These are phyloP conservation scores for Cebidichthys violaceus DNA, from an alignment of 2,113 vertebrate species.

Conservation along the genomic window DNA sequence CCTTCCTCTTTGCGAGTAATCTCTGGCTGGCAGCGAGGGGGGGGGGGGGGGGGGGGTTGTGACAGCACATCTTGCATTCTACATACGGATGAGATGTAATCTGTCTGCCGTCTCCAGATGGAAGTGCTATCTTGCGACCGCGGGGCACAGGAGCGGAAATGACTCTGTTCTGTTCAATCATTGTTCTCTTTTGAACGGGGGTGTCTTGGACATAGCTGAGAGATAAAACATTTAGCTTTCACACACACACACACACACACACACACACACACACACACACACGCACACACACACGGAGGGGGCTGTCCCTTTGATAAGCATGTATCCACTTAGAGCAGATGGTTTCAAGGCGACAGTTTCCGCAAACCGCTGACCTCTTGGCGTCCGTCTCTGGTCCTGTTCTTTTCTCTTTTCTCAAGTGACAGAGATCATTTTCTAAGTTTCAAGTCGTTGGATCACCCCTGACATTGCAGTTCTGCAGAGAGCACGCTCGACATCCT, in stretches of 20 bases:
- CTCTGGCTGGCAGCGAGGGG: conserved; percentile 57
- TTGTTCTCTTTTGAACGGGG: conserved; percentile 22
- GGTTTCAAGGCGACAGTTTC: conserved; percentile 11
- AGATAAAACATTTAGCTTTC: conserved; percentile 10
- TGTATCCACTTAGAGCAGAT: not conserved
- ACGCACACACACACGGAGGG: not conserved
- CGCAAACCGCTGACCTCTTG: not conserved
- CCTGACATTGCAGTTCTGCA: conserved; percentile 21
- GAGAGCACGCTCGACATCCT: not conserved
- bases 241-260: conserved; percentile 9
- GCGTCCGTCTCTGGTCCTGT: not conserved
- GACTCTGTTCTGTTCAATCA: conserved; percentile 66
- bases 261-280: conserved; percentile 3
- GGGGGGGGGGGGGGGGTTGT: not conserved
- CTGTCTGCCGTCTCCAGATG: conserved; percentile 68
- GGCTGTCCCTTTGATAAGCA: conserved; percentile 16
- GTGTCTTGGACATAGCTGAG: conserved; percentile 34
- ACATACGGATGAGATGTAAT: conserved; percentile 75
- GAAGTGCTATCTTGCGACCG: conserved; percentile 42
- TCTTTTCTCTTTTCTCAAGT: conserved; percentile 16
- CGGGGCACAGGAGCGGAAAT: conserved; percentile 63
- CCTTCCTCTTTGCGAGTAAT: conserved; percentile 62
- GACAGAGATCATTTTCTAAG: conserved; percentile 15
- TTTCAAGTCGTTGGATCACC: conserved; percentile 13
- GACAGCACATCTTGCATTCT: conserved; percentile 55